Base-by-base conservation (phyloP, 2,797 vertebrate species). In the Mus caroli region DNA sequence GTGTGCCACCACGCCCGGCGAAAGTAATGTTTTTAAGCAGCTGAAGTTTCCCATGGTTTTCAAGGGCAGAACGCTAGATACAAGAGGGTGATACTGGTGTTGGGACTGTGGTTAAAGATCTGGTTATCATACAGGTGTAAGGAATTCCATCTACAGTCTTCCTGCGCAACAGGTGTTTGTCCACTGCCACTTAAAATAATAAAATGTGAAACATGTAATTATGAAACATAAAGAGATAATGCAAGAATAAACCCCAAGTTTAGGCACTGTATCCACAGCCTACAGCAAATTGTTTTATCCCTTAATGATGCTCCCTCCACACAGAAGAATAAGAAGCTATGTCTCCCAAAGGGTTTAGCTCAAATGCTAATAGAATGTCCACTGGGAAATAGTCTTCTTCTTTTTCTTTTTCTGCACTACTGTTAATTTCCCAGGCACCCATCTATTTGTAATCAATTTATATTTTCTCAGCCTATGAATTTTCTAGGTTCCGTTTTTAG, bases 361-460 rank as follows among this genome's bases (percentile, higher is more conserved):
- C 76, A 79, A 87, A 40, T 84, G 31, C 58, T 69, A 69, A 86
- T 22, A 26, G 46, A 86, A 37, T 69, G 46, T 9, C 28, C 83
- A 24, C 19, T 50, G 31, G 60, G 28, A 80, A 64, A 50, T 10
- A 69, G 60, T 73, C 7, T 19, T 58, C 26, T 6, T 13, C 43
- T 54, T 15, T 54, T 15, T n/a, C n/a, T n/a, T 15, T 54, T 54
- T 17, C 46, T 69, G 62, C 50, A 37, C 69, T 46, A 43, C 40
- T 84, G 15, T 22, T 94, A 84, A 83, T 92, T 88, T 91, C 10
- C 46, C 71, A 76, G 83, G 87, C 22, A 62, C 34, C 60, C 11
- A 24, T 54, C 46, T 88, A 82, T 82, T 85, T 84, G 64, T 84
- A 84, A 93, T 86, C 46, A n/a, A 54, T 80, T 92, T 94, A 69